These are phyloP conservation scores for Hippolais icterina DNA, from an alignment of 2,113 vertebrate species.

Conservation along the genomic window DNA sequence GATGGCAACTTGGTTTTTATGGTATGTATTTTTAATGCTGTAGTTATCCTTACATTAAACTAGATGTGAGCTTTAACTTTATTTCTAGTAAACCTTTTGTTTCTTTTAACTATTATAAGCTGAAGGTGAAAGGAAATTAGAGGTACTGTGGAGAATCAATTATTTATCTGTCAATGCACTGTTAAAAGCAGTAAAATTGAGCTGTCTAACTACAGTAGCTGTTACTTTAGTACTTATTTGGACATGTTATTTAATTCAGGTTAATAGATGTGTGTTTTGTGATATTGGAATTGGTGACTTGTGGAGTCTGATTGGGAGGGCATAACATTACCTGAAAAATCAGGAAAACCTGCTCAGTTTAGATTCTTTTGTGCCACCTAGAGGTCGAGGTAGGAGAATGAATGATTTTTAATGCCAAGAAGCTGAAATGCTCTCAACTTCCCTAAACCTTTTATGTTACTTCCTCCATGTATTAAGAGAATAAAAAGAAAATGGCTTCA, in stretches of 20 bases:
- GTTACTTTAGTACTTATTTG: not conserved
- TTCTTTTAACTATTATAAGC: not conserved
- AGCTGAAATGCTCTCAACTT: not conserved
- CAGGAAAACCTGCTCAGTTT: not conserved
- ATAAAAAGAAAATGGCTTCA: not conserved
- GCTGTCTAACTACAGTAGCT: not conserved
- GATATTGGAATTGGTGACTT: not conserved
- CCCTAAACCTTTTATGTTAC: not conserved
- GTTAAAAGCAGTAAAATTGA: not conserved
- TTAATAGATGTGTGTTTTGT: not conserved
- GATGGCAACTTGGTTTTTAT: not conserved
- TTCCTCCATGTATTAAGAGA: not conserved
- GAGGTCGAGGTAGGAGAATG: not conserved
- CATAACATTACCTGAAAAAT: not conserved
- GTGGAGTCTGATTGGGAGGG: not conserved
- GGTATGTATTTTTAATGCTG: not conserved
- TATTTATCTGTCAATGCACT: not conserved
- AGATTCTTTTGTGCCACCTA: conserved; percentile 66
- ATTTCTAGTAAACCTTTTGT: not conserved
- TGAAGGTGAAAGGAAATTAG: not conserved
- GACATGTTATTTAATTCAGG: not conserved
- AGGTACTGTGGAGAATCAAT: not conserved
- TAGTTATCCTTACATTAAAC: not conserved
- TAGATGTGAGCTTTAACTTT: not conserved
- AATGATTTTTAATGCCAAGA: not conserved